Conservation (phyloP, 2,797 vertebrate genomes). For the Eremophila alpestris region DNA sequence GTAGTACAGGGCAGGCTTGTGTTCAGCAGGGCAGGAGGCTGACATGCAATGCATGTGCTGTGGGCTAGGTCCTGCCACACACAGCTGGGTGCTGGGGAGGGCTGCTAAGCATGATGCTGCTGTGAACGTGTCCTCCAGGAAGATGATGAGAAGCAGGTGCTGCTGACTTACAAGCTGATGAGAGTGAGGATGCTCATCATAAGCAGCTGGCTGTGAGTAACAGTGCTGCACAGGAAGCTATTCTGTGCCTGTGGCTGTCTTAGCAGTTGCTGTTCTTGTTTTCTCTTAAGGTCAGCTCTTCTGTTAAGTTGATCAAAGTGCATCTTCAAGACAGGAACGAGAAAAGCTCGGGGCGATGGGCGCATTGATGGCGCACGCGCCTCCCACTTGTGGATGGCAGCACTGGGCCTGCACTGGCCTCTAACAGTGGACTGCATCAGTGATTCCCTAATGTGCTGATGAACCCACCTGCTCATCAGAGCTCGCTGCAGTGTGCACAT, state of each 20-base stretch:
- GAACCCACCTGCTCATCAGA: background rate
- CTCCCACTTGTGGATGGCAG: background rate
- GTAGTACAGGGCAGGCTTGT: background rate
- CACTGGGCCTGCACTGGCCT: background rate
- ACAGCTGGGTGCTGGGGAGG: background rate
- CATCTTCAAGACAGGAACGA: background rate
- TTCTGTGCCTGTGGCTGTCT: background rate
- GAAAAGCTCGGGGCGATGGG: background rate
- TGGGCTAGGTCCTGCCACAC: background rate
- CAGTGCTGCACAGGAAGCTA: background rate
- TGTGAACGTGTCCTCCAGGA: background rate
- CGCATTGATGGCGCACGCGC: accelerated
- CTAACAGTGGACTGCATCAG: background rate
- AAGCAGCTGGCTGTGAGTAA: conserved; percentile 57
- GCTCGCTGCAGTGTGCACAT: background rate
- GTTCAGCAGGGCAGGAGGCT: background rate
- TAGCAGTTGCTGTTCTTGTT: conserved; percentile 1
- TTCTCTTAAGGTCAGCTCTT: conserved; percentile 12
- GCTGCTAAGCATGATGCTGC: background rate
- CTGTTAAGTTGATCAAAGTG: conserved; percentile 13
- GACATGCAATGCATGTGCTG: background rate
- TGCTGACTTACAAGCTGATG: conserved; percentile 30
- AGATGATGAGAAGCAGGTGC: conserved; percentile 58
- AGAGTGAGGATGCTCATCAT: conserved; percentile 4
- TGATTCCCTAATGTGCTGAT: background rate